These are phyloP conservation scores for Hirtodrosophila alboralis DNA, from an alignment of 2,888 invertebrate genomes.

Conservation along the genomic window DNA sequence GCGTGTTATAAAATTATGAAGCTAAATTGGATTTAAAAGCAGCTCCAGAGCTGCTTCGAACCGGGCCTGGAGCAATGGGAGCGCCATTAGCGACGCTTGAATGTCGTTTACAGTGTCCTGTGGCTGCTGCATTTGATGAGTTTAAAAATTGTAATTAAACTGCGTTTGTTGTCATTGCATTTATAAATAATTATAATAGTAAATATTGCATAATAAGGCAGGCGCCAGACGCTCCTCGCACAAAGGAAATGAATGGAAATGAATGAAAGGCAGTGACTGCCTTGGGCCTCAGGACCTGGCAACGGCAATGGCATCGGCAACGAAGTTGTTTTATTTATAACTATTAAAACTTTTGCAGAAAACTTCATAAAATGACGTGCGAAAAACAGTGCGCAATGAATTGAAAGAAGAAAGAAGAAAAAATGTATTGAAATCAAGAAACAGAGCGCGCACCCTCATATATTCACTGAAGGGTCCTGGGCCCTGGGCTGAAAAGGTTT, in stretches of 20 bases:
- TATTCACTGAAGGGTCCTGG: slow-evolving; percentile 8
- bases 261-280: slow-evolving; percentile 13
- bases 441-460: background rate
- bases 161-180: slow-evolving; percentile 77
- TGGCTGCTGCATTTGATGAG: slow-evolving; percentile 71
- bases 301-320: slow-evolving; percentile 3
- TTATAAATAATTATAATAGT: slow-evolving; percentile 69
- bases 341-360: slow-evolving; percentile 65
- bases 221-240: slow-evolving; percentile 24
- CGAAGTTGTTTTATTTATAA: slow-evolving; percentile 57
- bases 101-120: slow-evolving; percentile 47
- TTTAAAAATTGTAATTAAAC: slow-evolving; percentile 77
- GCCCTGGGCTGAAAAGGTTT: slow-evolving; percentile 38
- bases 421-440: slow-evolving; percentile 38
- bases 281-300: slow-evolving; percentile 5
- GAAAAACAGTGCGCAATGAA: slow-evolving; percentile 50
- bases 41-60: slow-evolving; percentile 21
- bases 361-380: slow-evolving; percentile 72
- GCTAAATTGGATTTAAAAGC: slow-evolving; percentile 71
- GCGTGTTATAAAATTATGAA: slow-evolving; percentile 71
- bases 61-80: slow-evolving; percentile 21
- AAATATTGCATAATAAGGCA: slow-evolving; percentile 65
- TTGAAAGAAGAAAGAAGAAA: slow-evolving; percentile 47
- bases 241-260: slow-evolving; percentile 67
- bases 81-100: slow-evolving; percentile 63